phyloP scores from a whole-genome alignment of 2,888 invertebrate genomes.

The Drosophila bunnanda region DNA sequence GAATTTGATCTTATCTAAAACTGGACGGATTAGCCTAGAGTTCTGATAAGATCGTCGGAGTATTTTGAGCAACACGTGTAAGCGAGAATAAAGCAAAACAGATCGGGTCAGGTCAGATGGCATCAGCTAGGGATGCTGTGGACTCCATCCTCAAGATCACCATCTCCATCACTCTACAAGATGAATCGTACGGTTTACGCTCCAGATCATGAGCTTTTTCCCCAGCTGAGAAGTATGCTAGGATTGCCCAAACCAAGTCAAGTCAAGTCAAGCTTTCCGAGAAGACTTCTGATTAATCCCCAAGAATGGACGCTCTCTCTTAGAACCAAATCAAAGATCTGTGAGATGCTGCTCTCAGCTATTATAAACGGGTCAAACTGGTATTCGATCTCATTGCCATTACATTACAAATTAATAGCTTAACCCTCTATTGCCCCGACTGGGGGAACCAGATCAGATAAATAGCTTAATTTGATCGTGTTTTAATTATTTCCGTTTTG shows the following conservation, averaged over 20 bases:
- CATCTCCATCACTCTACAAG: background rate
- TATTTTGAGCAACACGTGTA: background rate
- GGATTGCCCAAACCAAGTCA: background rate
- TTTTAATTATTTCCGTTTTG: constrained; percentile 4
- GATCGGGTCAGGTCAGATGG: background rate
- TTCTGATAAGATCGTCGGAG: constrained; percentile 4
- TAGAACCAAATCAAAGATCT: background rate
- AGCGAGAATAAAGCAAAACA: background rate
- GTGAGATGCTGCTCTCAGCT: background rate
- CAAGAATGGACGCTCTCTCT: background rate
- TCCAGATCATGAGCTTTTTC: background rate
- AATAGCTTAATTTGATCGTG: background rate
- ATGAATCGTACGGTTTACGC: background rate
- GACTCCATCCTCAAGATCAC: background rate
- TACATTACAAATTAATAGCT: background rate
- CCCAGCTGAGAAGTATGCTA: constrained; percentile 1
- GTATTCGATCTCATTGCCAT: background rate
- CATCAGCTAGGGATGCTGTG: background rate
- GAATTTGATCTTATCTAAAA: background rate
- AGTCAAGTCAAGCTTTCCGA: background rate
- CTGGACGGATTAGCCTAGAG: no score
- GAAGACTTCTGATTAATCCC: no score
- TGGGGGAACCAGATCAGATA: constrained; percentile 1
- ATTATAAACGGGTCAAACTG: constrained; percentile 5
- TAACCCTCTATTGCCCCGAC: background rate